These are phyloP conservation scores for Drosophila nebulosa DNA, from an alignment of 1,140 invertebrate species.

Conservation along the genomic window DNA sequence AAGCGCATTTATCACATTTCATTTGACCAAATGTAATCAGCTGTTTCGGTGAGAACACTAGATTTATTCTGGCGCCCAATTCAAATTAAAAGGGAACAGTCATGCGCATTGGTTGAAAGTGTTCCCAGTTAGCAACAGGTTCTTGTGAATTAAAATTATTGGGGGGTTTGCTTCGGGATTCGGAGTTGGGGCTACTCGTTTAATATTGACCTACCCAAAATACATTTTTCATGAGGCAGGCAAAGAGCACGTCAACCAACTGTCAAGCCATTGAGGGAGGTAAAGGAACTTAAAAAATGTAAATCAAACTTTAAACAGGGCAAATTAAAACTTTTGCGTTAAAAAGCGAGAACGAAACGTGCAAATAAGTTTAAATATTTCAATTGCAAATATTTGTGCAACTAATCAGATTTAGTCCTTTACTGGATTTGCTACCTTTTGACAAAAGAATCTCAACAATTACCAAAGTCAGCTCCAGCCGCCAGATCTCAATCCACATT, in stretches of 20 bases:
- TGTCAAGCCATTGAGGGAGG: conserved; percentile 24
- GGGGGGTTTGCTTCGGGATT: background rate
- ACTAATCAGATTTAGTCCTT: conserved; percentile 17
- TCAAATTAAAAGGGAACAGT: conserved; percentile 7
- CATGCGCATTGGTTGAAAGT: conserved; percentile 28
- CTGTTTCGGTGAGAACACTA: conserved; percentile 21
- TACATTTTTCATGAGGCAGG: conserved; percentile 55
- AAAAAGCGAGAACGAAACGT: background rate
- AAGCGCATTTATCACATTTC: background rate
- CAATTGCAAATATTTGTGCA: conserved; percentile 19
- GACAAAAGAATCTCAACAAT: conserved; percentile 22
- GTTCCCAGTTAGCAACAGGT: conserved; percentile 58
- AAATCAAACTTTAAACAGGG: conserved; percentile 30
- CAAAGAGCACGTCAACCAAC: conserved; percentile 17
- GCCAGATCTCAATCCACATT: background rate
- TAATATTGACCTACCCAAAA: conserved; percentile 52
- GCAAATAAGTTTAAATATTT: background rate
- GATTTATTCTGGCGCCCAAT: background rate
- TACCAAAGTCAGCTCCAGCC: background rate
- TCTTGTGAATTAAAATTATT: background rate
- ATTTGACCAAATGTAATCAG: background rate
- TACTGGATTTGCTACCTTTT: conserved; percentile 10
- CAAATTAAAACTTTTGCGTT: conserved; percentile 23
- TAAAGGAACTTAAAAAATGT: conserved; percentile 8
- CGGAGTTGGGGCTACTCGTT: background rate